Conservation (phyloP, 2,888 invertebrate genomes). For the Pseudolycoriella hygida region DNA sequence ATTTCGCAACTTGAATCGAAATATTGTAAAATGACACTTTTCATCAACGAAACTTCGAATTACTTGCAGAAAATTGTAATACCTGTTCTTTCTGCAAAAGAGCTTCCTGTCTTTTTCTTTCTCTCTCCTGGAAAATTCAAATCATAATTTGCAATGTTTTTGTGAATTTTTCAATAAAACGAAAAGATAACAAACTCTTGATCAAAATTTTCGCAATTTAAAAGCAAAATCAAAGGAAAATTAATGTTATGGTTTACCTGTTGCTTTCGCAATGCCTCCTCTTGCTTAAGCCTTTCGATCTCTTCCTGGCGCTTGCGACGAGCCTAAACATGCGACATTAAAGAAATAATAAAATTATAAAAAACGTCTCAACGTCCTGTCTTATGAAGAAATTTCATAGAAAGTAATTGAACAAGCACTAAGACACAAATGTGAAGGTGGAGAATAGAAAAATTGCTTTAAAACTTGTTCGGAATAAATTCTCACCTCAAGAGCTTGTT, state of each 20-base stretch:
- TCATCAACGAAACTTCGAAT: too few relatives aligned
- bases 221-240: too few relatives aligned
- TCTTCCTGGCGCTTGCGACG: constrained; percentile 74
- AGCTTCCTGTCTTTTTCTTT: constrained; percentile 77
- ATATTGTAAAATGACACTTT: too few relatives aligned
- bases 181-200: too few relatives aligned
- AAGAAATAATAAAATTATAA: background rate
- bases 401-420: background rate
- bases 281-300: constrained; percentile 63
- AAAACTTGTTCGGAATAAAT: too few relatives aligned
- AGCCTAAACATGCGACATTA: constrained; percentile 42
- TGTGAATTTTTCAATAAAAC: too few relatives aligned
- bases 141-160: background rate
- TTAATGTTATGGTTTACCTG: too few relatives aligned
- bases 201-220: too few relatives aligned
- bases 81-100: constrained; percentile 85
- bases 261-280: constrained; percentile 69
- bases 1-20: too few relatives aligned
- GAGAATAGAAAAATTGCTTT: background rate
- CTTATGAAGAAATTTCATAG: background rate
- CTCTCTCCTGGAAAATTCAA: constrained; percentile 55
- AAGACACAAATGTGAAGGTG: background rate
- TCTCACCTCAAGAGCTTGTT: constrained; percentile 74
- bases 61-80: constrained; percentile 16
- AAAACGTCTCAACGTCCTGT: background rate